Percentiles rank a stretch among this genome's conserved stretches.
Evolutionary conservation across 2,113 vertebrate genomes (phyloP).

Genomic region (Bucco capensis): DNA sequence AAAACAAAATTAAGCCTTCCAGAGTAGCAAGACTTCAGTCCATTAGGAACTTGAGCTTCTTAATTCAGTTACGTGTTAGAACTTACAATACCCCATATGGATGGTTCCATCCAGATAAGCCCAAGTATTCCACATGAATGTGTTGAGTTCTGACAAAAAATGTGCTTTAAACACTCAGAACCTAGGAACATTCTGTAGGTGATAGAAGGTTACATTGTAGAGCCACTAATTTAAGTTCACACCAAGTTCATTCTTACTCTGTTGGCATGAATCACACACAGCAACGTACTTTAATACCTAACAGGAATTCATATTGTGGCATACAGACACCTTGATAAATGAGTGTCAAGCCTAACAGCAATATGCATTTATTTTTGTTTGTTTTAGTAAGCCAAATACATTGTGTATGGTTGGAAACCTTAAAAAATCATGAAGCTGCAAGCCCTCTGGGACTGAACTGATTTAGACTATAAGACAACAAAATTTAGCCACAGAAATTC

Average conservation of each 20-base stretch:
- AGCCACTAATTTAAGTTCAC: neutral
- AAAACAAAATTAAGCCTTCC: neutral
- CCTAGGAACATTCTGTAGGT: neutral
- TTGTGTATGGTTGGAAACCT: neutral
- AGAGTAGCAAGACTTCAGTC: neutral
- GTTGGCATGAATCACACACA: neutral
- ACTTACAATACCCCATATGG: neutral
- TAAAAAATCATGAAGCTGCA: neutral
- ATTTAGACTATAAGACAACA: neutral
- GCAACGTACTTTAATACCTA: neutral
- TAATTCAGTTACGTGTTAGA: neutral
- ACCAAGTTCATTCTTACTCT: neutral
- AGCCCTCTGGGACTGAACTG: neutral
- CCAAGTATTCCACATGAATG: neutral
- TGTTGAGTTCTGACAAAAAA: neutral
- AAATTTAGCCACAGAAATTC: neutral
- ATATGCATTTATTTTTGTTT: neutral
- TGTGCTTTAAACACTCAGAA: neutral
- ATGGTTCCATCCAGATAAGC: neutral
- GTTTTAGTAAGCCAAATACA: neutral
- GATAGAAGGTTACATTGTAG: neutral
- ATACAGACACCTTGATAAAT: neutral
- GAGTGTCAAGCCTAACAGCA: neutral
- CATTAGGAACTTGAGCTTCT: neutral
- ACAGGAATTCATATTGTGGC: neutral